Percentiles rank a stretch among this genome's conserved stretches.
Conservation (phyloP, 2,888 invertebrate species). For the Epiblema foenella region DNA sequence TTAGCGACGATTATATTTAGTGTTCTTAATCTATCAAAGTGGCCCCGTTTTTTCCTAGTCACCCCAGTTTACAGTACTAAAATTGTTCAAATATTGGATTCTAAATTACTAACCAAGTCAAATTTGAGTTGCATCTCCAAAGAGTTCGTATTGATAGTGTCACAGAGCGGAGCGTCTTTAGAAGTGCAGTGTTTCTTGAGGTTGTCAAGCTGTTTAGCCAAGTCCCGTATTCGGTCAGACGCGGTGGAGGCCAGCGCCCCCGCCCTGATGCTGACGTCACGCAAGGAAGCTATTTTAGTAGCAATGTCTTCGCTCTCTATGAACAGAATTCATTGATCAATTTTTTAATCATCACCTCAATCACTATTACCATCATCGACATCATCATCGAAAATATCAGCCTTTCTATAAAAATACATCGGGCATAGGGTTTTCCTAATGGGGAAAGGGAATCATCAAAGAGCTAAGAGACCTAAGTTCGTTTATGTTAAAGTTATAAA, state of each 20-base stretch:
- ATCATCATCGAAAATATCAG: not conserved
- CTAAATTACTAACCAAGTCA: constrained; percentile 82
- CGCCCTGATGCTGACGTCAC: constrained; percentile 84
- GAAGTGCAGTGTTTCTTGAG: constrained; percentile 87
- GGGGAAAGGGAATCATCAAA: too few species aligned
- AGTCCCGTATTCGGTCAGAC: constrained; percentile 85
- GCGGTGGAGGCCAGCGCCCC: constrained; percentile 81
- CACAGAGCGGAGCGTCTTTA: constrained; percentile 90
- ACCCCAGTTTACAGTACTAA: too few species aligned
- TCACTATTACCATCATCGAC: not conserved
- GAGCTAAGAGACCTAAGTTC: too few species aligned
- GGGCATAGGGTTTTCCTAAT: too few species aligned
- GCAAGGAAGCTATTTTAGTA: constrained; percentile 82
- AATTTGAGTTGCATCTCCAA: constrained; percentile 87
- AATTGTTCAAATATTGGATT: not conserved
- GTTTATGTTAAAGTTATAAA: too few species aligned
- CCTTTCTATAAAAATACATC: too few species aligned
- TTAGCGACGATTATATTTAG: too few species aligned
- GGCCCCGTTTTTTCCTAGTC: too few species aligned
- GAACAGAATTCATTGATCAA: not conserved
- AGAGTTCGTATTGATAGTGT: constrained; percentile 89
- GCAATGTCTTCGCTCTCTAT: constrained; percentile 86
- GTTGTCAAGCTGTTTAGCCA: constrained; percentile 85
- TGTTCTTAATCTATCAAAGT: too few species aligned
- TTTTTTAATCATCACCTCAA: too few species aligned